Percentiles rank a stretch among this genome's conserved stretches.
phyloP scores from a whole-genome alignment of 2,888 invertebrate species.

The Salpingus planirostris region DNA sequence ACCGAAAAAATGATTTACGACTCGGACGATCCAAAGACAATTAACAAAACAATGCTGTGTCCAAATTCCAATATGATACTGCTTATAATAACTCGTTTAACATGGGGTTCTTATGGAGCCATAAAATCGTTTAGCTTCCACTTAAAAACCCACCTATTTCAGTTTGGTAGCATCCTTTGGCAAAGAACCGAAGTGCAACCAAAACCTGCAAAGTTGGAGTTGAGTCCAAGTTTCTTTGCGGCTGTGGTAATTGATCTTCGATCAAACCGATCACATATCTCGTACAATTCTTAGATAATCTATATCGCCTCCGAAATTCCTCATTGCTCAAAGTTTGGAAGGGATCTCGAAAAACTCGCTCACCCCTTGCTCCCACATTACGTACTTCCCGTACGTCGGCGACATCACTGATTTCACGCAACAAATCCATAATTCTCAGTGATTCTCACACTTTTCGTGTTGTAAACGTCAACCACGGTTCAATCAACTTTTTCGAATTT shows the following conservation, averaged over 20 bases:
- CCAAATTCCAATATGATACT: no score
- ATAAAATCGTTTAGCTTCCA: no score
- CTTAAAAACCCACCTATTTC: background rate
- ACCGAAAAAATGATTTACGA: no score
- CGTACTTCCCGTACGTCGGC: background rate
- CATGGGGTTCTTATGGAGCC: no score
- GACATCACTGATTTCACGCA: background rate
- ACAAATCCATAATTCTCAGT: background rate
- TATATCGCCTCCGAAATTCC: background rate
- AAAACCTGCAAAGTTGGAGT: background rate
- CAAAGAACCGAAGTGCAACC: background rate
- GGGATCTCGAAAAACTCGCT: background rate
- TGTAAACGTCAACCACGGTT: no score
- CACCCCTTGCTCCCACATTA: background rate
- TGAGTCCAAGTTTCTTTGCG: background rate
- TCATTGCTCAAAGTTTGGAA: background rate
- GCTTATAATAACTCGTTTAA: no score
- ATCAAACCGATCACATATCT: background rate
- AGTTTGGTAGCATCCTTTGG: background rate
- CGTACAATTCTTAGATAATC: background rate
- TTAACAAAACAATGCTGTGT: no score
- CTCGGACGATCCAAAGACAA: no score
- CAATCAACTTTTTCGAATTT: no score
- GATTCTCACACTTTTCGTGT: no score
- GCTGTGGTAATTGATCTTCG: background rate